Base-by-base conservation (phyloP, 2,797 vertebrate genomes). In the Neostethus bicornis region DNA sequence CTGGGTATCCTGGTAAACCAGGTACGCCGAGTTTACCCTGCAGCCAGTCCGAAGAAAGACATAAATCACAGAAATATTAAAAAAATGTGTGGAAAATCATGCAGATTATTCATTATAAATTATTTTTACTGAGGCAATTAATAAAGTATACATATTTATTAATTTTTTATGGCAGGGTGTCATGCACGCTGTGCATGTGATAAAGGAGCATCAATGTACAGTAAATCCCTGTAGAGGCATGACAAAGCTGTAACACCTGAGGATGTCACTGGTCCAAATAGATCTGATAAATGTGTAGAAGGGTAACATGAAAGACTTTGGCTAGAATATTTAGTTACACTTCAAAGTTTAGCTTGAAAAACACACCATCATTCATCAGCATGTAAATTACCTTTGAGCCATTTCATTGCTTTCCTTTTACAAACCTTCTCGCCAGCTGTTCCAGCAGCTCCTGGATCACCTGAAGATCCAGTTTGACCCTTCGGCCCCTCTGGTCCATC, bases 21-120 rank as follows among this genome's bases (percentile, higher is more conserved):
- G 95, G 96, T 20, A 98, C 83, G 0, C 96, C 96, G 42, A 98
- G 91, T 51, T 94, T 96, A 51, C 96, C 96, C 96, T 98, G 53
- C 31, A 71, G 42, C 52, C 39, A 79, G 1, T 57, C 13, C 46
- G 47, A 37, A 49, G 47, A 17, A 61, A 25, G 34, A 54, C 63
- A 19, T 38, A 41, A 41, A 42, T 1, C 4, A 25, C 23, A 58
- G 17, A 70, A 58, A 49, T 57, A 57, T 45, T 34, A 28, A 49
- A 34, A 25, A 48, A 49, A 25, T 14, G 2, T 42, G 39, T 34
- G 47, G 53, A 0, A 16, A 17, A 60, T 51, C 32, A 43, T 62
- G 53, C 60, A 51, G 16, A 17, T 38, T 62, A 53, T 13, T 64
- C 37, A 51, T 10, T 10, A 9, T 28, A 9, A 28, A 9, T 9